A percentile compares a stretch with the other conserved stretches of the same genome.
Evolutionary conservation across 2,113 vertebrate species (phyloP).

Genomic region (Thalassoma bifasciatum): DNA sequence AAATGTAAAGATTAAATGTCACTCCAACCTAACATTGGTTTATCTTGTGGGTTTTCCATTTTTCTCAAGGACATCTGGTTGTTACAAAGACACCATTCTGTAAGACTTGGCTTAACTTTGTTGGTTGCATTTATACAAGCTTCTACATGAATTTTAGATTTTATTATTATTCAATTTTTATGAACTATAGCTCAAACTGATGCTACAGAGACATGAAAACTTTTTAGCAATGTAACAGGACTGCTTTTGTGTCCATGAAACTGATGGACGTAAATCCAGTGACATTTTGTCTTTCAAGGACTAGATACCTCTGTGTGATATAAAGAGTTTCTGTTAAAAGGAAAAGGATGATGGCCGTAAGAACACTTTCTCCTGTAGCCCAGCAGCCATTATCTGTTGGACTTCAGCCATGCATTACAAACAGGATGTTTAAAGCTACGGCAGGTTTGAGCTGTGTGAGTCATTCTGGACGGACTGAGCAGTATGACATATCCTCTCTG

Average conservation of each 20-base stretch:
- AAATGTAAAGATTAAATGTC: neutral
- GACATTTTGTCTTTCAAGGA: neutral
- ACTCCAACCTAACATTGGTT: conserved; percentile 1
- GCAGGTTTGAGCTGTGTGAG: conserved; percentile 30
- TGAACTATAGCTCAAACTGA: neutral
- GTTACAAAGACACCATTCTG: neutral
- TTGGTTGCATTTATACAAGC: neutral
- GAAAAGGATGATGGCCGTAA: conserved; percentile 49
- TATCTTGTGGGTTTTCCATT: neutral
- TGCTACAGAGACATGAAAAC: neutral
- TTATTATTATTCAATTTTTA: neutral
- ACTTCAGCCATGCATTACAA: conserved; percentile 39
- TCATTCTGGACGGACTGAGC: conserved; percentile 21
- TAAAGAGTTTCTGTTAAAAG: conserved; percentile 34
- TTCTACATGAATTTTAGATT: neutral
- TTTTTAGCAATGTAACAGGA: neutral
- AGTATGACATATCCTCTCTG: conserved; percentile 13
- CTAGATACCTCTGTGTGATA: neutral
- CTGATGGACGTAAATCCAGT: neutral
- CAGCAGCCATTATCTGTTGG: conserved; percentile 44
- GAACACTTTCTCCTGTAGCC: conserved; percentile 23
- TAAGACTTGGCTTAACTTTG: neutral
- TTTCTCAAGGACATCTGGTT: neutral
- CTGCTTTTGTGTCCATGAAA: neutral
- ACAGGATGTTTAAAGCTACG: conserved; percentile 28